Conservation (phyloP, 1,140 invertebrate genomes). For the Cydia strobilella region DNA sequence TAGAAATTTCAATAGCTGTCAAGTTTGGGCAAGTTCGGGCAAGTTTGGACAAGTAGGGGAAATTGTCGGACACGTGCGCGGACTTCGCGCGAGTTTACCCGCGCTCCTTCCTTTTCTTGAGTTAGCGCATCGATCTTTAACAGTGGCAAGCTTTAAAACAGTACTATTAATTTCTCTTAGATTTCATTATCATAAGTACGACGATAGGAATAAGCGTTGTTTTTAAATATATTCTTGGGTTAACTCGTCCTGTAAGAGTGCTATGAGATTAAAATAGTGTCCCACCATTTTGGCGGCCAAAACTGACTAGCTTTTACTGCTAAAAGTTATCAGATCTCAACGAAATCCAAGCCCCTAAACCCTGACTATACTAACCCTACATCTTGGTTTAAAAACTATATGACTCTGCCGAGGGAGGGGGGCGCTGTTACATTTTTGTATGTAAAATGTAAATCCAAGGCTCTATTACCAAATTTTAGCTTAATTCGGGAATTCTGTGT, state of each 20-base stretch:
- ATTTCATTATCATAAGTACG: too few relatives aligned
- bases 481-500: too few relatives aligned
- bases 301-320: too few relatives aligned
- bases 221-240: background rate
- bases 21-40: too few relatives aligned
- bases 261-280: background rate
- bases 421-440: too few relatives aligned
- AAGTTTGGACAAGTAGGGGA: background rate
- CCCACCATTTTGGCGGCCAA: background rate
- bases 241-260: background rate
- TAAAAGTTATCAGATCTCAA: too few relatives aligned
- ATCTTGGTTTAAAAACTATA: too few relatives aligned
- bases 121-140: slow-evolving; percentile 3
- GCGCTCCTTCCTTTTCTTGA: slow-evolving; percentile 10
- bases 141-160: background rate
- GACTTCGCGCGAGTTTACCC: slow-evolving; percentile 21
- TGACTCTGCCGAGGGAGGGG: too few relatives aligned
- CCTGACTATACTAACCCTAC: too few relatives aligned
- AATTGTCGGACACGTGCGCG: slow-evolving; percentile 8
- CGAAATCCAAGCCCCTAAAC: too few relatives aligned
- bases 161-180: background rate
- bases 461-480: too few relatives aligned
- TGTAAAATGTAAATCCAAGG: too few relatives aligned
- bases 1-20: slow-evolving; percentile 4
- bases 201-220: background rate